Conservation (phyloP, 2,113 vertebrate species). For the Seriola aureovittata region DNA sequence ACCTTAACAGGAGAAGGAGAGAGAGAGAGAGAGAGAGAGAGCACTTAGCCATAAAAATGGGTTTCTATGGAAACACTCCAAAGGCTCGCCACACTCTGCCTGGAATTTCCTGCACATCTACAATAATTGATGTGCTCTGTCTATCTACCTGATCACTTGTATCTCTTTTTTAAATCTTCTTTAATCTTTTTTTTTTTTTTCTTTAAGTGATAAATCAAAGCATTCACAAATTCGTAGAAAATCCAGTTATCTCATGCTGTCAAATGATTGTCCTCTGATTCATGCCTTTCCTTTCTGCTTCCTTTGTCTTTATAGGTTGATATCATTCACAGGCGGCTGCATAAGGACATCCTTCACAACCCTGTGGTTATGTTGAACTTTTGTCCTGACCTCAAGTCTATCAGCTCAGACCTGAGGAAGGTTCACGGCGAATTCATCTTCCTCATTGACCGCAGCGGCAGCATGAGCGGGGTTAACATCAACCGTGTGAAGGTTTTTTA, state of each 20-base stretch:
- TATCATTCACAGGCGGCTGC: constrained; percentile 92
- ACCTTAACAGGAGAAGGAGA: constrained; percentile 66
- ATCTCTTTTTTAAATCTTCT: background rate
- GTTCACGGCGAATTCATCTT: constrained; percentile 95
- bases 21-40: constrained; percentile 55
- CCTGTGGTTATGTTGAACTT: constrained; percentile 96
- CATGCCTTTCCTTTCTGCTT: background rate
- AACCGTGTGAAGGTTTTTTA: constrained; percentile 87
- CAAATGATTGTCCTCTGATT: background rate
- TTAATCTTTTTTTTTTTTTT: background rate
- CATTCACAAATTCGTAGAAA: background rate
- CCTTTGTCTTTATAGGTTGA: constrained; percentile 84
- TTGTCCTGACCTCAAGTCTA: constrained; percentile 89
- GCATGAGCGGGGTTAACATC: constrained; percentile 90
- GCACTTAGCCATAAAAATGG: constrained; percentile 75
- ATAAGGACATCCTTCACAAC: constrained; percentile 95
- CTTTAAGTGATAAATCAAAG: constrained; percentile 14
- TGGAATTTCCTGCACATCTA: constrained; percentile 61
- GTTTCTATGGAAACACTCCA: constrained; percentile 86
- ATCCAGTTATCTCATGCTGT: background rate
- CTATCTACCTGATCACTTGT: constrained; percentile 26
- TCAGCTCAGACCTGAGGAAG: constrained; percentile 86
- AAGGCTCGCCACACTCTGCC: constrained; percentile 64
- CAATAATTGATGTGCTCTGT: constrained; percentile 56
- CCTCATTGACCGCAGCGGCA: constrained; percentile 93